phyloP scores from a whole-genome alignment of 2,797 vertebrate species.

The Brotula barbata region DNA sequence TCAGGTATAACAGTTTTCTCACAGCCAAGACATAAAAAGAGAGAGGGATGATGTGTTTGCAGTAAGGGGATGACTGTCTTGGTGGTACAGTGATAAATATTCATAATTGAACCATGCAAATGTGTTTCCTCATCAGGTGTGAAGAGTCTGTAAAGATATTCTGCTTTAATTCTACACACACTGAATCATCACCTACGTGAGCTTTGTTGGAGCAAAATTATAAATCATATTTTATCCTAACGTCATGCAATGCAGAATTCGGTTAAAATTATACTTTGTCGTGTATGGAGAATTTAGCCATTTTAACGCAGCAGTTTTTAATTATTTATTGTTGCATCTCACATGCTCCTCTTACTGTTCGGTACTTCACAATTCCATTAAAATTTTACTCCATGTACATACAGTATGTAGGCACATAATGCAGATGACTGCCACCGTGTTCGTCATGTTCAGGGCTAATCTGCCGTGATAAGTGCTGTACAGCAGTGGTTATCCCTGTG shows the following conservation, averaged over 20 bases:
- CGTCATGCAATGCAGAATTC: conserved; percentile 4
- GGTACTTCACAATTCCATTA: conserved; percentile 37
- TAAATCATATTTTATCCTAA: too few relatives aligned
- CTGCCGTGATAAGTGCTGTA: conserved; percentile 19
- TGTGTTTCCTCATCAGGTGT: neutral
- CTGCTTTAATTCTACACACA: neutral
- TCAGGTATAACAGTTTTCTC: conserved; percentile 75
- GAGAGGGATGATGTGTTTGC: conserved; percentile 49
- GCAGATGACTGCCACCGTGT: conserved; percentile 6
- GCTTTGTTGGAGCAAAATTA: too few relatives aligned
- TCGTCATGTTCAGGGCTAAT: conserved; percentile 15
- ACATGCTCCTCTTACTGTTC: conserved; percentile 7
- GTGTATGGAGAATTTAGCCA: conserved; percentile 13
- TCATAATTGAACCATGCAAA: conserved; percentile 4
- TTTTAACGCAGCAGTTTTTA: conserved; percentile 21
- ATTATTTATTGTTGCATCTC: conserved; percentile 48
- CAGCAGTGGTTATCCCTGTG: conserved; percentile 11
- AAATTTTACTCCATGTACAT: conserved; percentile 5
- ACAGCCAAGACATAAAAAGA: conserved; percentile 68
- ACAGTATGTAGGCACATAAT: conserved; percentile 3
- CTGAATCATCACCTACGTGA: neutral
- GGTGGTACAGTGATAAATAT: conserved; percentile 20
- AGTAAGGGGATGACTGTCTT: conserved; percentile 32
- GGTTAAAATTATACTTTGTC: conserved; percentile 19
- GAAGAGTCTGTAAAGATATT: neutral